Evolutionary conservation across 2,113 vertebrate species (phyloP).

Genomic region (Pica pica): DNA sequence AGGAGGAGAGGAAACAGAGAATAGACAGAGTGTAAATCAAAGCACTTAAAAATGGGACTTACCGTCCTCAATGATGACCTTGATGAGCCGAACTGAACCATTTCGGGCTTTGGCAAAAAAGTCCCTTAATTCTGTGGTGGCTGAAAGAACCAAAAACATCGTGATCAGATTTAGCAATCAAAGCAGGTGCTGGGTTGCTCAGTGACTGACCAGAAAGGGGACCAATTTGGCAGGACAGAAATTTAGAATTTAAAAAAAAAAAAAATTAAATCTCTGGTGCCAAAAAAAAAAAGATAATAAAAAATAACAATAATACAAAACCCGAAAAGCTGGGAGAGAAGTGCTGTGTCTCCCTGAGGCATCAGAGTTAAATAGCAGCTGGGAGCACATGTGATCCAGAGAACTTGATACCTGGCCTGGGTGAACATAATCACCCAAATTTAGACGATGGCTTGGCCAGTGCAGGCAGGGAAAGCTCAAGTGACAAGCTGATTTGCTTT

Average conservation of each 20-base stretch:
- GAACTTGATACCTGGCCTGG: constrained; percentile 81
- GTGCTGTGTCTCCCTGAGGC: neutral
- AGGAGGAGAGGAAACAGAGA: neutral
- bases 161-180: constrained; percentile 46
- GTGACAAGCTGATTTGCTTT: constrained; percentile 53
- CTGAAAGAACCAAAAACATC: constrained; percentile 96
- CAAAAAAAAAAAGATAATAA: neutral
- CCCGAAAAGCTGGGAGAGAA: neutral
- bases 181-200: neutral
- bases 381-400: constrained; percentile 76
- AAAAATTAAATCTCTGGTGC: neutral
- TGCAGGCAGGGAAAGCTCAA: constrained; percentile 51
- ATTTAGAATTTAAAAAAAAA: neutral
- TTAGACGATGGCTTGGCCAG: constrained; percentile 75
- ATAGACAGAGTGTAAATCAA: neutral
- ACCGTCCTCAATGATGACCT: constrained; percentile 95
- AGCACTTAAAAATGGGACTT: constrained; percentile 55
- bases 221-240: neutral
- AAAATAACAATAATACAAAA: neutral
- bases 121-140: constrained; percentile 89
- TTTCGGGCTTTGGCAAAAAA: constrained; percentile 91
- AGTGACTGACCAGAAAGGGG: neutral
- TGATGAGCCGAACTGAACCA: constrained; percentile 88
- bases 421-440: constrained; percentile 79
- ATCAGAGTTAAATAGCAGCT: constrained; percentile 63